Percentiles rank a stretch among this genome's conserved stretches.
Conservation (phyloP, 2,888 invertebrate species). For the Sphecodes monilicornis region DNA sequence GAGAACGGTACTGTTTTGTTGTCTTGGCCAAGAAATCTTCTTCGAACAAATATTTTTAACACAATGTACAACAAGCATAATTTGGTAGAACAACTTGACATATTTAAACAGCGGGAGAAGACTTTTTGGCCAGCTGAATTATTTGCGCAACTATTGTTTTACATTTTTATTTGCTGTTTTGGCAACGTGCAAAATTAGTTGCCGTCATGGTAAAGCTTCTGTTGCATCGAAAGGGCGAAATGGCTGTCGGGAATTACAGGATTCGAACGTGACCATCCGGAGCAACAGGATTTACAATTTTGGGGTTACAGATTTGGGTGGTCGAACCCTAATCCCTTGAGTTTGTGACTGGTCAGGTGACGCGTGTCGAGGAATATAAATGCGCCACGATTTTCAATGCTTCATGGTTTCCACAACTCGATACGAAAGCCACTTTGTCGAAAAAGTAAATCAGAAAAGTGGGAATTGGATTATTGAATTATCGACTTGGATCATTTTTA, state of each 20-base stretch:
- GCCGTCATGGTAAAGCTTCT: not conserved
- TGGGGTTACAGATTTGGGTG: conserved; percentile 13
- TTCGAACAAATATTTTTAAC: not conserved
- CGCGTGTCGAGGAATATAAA: conserved; percentile 33
- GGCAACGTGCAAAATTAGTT: not conserved
- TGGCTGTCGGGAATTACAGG: not conserved
- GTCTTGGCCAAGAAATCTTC: not conserved
- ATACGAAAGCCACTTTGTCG: not conserved
- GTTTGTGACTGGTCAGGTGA: conserved; percentile 35
- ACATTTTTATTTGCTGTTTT: not conserved
- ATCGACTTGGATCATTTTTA: not conserved
- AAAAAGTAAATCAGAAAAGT: not conserved
- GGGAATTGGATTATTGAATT: no score
- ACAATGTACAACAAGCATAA: not conserved
- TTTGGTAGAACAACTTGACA: not conserved
- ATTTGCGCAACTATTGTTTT: no score
- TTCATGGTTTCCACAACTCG: not conserved
- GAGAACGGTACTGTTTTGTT: not conserved
- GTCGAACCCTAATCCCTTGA: conserved; percentile 41
- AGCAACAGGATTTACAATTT: conserved; percentile 1
- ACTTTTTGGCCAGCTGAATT: no score
- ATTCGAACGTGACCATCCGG: conserved; percentile 9
- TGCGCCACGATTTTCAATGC: not conserved
- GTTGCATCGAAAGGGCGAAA: not conserved
- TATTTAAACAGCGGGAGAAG: no score